Evolutionary conservation across 1,140 invertebrate species (phyloP), one percentile per base, ranked within the genome.

Genomic region (Cotesia typhae): DNA sequence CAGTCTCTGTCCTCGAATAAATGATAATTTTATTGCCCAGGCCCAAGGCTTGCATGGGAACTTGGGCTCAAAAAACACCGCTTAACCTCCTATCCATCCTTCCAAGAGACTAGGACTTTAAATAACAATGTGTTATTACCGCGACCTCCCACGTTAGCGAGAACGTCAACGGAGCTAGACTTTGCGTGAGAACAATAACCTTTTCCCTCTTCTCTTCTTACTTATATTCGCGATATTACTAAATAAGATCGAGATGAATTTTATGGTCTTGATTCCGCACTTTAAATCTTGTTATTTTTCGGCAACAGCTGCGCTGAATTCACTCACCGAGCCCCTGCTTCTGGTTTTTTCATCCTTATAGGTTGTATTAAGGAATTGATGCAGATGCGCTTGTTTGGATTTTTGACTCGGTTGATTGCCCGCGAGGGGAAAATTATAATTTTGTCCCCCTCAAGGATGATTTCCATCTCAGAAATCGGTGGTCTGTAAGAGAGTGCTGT

Each of bases 1-100:
- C 71, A 72, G 74, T 71, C 70, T 59, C 63, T 75, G 71, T 75
- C 74, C 67, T 77, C 80, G 77, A 81, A 83, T 83, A 83, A 82
- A 82, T 81, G 79, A 81, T 83, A 82, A 83, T 83, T 83, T 83
- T 83, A 83, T 83, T 81, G 80, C 81, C 76, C 41, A 10, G 73
- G 76, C 76, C 76, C 77, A 74, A 77, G 76, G 77, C 78, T 28
- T 28, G 78, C 72, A 9, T 7, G 41, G 74, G 74, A 78, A 75
- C 78, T 81, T 78, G 76, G 76, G 77, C 77, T 75, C 72, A 64
- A 78, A 77, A 81, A 78, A 72, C 76, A 73, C 75, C 75, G 77
- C 79, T 80, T 79, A 81, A 80, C 78, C 78, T 71, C 60, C 6
- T 47, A 78, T 77, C 71, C 74, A 64, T 72, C 6, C 10, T 78